Percentiles rank a stretch among this genome's conserved stretches.
phyloP scores from a whole-genome alignment of 2,888 invertebrate genomes.

The Drepana falcataria region DNA sequence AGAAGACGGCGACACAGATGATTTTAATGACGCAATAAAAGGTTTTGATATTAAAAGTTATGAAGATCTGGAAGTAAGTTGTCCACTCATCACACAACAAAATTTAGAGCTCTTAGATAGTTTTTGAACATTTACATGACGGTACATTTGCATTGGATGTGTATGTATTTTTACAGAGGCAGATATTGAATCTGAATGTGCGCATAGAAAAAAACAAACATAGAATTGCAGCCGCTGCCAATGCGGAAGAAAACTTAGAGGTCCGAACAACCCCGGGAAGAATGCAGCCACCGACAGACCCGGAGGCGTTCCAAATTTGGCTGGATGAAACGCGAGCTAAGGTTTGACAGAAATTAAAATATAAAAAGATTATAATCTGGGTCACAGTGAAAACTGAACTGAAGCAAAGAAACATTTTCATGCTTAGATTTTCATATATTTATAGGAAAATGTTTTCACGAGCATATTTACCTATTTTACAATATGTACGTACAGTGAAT shows the following conservation, averaged over 20 bases:
- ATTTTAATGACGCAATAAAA: constrained; percentile 85
- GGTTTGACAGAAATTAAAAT: constrained; percentile 55
- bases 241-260: constrained; percentile 77
- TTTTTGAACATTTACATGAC: not conserved
- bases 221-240: constrained; percentile 84
- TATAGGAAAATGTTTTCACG: too few relatives aligned
- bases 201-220: constrained; percentile 88
- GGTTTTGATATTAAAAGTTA: constrained; percentile 86
- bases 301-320: constrained; percentile 73
- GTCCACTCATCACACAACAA: not conserved
- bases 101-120: not conserved
- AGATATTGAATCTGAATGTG: constrained; percentile 82
- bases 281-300: constrained; percentile 63
- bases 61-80: constrained; percentile 86
- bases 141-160: not conserved
- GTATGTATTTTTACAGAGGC: constrained; percentile 40
- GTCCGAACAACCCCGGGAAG: constrained; percentile 45
- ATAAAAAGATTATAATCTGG: too few relatives aligned
- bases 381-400: too few relatives aligned
- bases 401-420: too few relatives aligned
- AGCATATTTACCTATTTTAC: too few relatives aligned
- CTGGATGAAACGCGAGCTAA: constrained; percentile 78
- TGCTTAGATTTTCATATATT: too few relatives aligned
- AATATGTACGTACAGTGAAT: too few relatives aligned
- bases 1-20: constrained; percentile 86